phyloP scores from a whole-genome alignment of 2,888 invertebrate genomes.

The Mimas tiliae region DNA sequence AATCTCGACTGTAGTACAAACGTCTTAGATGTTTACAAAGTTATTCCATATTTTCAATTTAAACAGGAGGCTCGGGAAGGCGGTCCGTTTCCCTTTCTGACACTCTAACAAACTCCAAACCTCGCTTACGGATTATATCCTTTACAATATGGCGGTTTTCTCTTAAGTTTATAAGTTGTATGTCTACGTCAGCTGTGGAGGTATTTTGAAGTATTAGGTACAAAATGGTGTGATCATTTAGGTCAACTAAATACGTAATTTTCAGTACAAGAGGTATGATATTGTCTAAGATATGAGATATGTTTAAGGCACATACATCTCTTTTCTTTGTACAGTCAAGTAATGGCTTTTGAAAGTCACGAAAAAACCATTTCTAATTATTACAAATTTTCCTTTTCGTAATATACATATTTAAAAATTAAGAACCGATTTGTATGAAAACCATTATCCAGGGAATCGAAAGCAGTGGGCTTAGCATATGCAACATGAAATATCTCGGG shows the following conservation, averaged over 20 bases:
- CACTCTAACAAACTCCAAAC: slow-evolving; percentile 41
- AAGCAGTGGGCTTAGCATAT: no score
- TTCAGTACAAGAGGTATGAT: neutral
- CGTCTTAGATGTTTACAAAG: slow-evolving; percentile 78
- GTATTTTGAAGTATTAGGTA: neutral
- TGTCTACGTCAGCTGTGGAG: slow-evolving; percentile 2
- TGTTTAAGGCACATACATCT: no score
- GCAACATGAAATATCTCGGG: no score
- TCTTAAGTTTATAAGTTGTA: slow-evolving; percentile 3
- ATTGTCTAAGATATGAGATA: no score
- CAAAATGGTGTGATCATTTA: neutral
- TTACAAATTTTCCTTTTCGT: no score
- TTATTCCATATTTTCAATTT: slow-evolving; percentile 83
- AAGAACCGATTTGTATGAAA: no score
- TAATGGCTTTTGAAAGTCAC: no score
- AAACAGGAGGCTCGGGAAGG: slow-evolving; percentile 73
- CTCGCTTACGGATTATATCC: slow-evolving; percentile 25
- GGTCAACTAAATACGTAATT: neutral
- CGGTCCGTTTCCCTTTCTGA: slow-evolving; percentile 53
- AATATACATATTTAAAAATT: no score
- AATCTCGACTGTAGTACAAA: slow-evolving; percentile 34
- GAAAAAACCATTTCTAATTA: no score
- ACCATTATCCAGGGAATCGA: no score
- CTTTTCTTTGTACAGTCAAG: no score
- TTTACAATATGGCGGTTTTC: slow-evolving; percentile 16